Base-by-base conservation (phyloP, 2,888 invertebrate species). In the Zeuzera pyrina region DNA sequence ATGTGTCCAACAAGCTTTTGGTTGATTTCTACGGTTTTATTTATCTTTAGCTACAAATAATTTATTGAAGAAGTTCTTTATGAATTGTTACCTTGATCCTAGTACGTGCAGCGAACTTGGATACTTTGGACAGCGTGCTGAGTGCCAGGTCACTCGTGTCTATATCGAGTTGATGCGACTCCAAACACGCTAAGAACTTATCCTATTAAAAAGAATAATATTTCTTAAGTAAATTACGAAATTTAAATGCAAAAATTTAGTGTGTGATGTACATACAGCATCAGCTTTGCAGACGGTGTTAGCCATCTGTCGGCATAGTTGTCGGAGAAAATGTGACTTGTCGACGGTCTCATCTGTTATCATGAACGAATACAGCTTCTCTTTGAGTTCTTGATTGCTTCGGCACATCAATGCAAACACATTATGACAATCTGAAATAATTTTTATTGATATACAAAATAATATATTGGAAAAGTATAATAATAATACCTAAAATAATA, bases 271-370 rank as follows among this genome's bases (percentile, higher is more conserved):
- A 85, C 91, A 87, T 76, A 96, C 95, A 61, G 94, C 91, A 86
- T 97, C 96, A 47, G 96, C 91, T 67, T 94, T 91, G 76, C 96
- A 97, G 48, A 94, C 91, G 45, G 93, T 93, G 62, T 94, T 94
- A 26, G 96, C 96, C 88, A 96, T 93, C 71, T 94, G 93, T 59
- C 94, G 89, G 62, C 95, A 95, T 41, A 97, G 85, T 41, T 88
- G 90, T 45, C 90, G 89, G 48, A 97, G 86, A 73, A 95, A 95
- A 45, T 88, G 86, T 27, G 87, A 78, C 77, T 97, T 97, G 68
- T 92, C 91, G 32, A 90, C 88, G 35, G 93, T 91, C 48, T 94
- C 94, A 52, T 93, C 93, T 22, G 88, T 88, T 59, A 96, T 90
- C 60, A 91, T 90, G 69, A 97, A 97, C 25, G 94, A 92, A 78